phyloP scores from a whole-genome alignment of 2,888 invertebrate species.

The Pomacea canaliculata region DNA sequence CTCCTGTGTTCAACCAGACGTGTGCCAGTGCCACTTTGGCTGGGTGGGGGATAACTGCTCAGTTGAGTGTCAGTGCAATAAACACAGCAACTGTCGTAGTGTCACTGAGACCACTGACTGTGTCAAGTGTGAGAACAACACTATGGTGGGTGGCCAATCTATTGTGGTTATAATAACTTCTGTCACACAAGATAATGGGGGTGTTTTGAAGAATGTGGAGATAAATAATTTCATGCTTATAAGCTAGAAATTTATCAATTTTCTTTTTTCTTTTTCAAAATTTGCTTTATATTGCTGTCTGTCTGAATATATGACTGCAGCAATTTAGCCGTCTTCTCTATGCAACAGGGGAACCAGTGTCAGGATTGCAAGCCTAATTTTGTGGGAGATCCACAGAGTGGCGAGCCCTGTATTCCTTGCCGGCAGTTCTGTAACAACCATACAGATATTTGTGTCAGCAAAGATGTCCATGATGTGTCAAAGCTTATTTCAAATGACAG shows the following conservation, averaged over 20 bases:
- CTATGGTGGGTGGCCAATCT: conserved; percentile 76
- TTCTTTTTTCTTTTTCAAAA: not conserved
- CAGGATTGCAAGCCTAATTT: conserved; percentile 90
- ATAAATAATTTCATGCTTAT: not conserved
- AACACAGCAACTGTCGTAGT: conserved; percentile 86
- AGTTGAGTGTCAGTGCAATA: conserved; percentile 93
- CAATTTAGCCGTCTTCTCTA: no score
- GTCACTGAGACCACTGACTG: conserved; percentile 87
- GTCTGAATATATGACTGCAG: no score
- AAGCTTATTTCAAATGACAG: not conserved
- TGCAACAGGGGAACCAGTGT: conserved; percentile 83
- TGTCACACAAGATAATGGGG: no score
- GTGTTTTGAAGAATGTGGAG: not conserved
- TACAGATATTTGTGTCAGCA: conserved; percentile 71
- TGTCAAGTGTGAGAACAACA: conserved; percentile 89
- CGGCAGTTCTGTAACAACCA: conserved; percentile 91
- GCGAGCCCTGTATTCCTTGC: conserved; percentile 89
- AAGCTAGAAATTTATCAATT: not conserved
- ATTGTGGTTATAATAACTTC: not conserved
- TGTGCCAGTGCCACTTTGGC: conserved; percentile 89
- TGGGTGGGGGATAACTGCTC: conserved; percentile 95
- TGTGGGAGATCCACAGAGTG: conserved; percentile 89
- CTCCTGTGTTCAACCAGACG: conserved; percentile 67
- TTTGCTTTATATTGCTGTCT: not conserved
- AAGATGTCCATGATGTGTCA: conserved; percentile 13